Percentiles rank a stretch among this genome's conserved stretches.
phyloP scores from a whole-genome alignment of 2,888 invertebrate genomes.

The Caenorhabditis virilis region DNA sequence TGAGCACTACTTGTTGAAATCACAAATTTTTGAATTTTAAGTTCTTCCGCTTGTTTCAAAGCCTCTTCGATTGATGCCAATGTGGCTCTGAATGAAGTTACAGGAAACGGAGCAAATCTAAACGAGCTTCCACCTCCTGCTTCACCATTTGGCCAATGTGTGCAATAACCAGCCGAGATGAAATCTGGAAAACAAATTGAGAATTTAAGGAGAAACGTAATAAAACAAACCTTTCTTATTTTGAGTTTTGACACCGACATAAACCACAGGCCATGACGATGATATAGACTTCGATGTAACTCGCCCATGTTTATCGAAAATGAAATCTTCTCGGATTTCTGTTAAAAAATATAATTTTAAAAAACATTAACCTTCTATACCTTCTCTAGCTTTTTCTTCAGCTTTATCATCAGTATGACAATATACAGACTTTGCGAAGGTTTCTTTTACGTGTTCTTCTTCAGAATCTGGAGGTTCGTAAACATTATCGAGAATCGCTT shows the following conservation, averaged over 20 bases:
- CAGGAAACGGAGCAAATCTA: conserved; percentile 40
- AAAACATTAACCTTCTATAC: background rate
- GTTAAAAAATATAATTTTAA: too few species aligned
- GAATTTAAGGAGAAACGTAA: too few species aligned
- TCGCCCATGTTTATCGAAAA: conserved; percentile 13
- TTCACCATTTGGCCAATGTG: conserved; percentile 30
- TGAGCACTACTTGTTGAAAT: conserved; percentile 14
- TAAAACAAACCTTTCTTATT: background rate
- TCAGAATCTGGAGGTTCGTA: background rate
- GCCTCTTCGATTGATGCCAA: conserved; percentile 49
- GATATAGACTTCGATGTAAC: background rate
- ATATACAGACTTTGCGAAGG: background rate
- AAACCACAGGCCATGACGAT: conserved; percentile 8
- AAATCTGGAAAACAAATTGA: conserved; percentile 16
- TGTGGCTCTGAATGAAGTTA: conserved; percentile 49
- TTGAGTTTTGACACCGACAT: conserved; percentile 11
- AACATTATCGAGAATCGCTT: conserved; percentile 11
- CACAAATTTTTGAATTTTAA: conserved; percentile 5
- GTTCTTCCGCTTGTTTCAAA: conserved; percentile 29
- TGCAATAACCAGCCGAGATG: conserved; percentile 25
- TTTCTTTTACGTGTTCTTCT: background rate
- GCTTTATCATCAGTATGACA: background rate
- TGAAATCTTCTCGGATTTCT: conserved; percentile 9
- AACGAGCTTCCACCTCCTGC: conserved; percentile 12
- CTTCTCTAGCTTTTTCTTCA: background rate